phyloP scores from a whole-genome alignment of 2,888 invertebrate species.

The Drosophila hawaiiensis region DNA sequence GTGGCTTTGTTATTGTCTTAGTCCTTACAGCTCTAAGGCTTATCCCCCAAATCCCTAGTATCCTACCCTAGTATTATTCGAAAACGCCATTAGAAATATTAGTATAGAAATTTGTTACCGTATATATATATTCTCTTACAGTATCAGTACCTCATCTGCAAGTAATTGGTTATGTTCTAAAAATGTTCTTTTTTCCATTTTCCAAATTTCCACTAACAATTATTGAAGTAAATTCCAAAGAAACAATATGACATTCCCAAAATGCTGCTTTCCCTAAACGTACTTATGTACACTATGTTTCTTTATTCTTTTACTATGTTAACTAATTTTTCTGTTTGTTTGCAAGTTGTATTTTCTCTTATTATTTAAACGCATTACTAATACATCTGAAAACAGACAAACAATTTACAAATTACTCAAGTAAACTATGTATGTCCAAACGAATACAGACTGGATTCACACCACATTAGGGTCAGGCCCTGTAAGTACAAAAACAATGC shows the following conservation, averaged over 20 bases:
- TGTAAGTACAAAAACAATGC: conserved; percentile 60
- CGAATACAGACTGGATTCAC: not conserved
- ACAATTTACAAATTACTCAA: conserved; percentile 47
- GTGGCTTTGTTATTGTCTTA: conserved; percentile 61
- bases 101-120: conserved; percentile 50
- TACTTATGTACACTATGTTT: not conserved
- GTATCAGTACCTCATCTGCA: conserved; percentile 65
- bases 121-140: conserved; percentile 62
- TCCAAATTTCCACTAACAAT: conserved; percentile 64
- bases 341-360: conserved; percentile 11
- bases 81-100: conserved; percentile 65
- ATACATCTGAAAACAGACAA: conserved; percentile 44
- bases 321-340: conserved; percentile 16
- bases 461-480: conserved; percentile 16
- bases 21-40: conserved; percentile 69
- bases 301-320: conserved; percentile 12
- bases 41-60: conserved; percentile 29
- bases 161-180: conserved; percentile 70
- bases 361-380: conserved; percentile 18
- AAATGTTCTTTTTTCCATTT: conserved; percentile 21
- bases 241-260: conserved; percentile 72
- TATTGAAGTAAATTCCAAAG: conserved; percentile 43
- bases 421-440: conserved; percentile 24
- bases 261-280: conserved; percentile 57
- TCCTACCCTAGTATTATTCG: conserved; percentile 19